Evolutionary conservation across 1,140 invertebrate species (phyloP).

Genomic region (Hyphantria cunea): DNA sequence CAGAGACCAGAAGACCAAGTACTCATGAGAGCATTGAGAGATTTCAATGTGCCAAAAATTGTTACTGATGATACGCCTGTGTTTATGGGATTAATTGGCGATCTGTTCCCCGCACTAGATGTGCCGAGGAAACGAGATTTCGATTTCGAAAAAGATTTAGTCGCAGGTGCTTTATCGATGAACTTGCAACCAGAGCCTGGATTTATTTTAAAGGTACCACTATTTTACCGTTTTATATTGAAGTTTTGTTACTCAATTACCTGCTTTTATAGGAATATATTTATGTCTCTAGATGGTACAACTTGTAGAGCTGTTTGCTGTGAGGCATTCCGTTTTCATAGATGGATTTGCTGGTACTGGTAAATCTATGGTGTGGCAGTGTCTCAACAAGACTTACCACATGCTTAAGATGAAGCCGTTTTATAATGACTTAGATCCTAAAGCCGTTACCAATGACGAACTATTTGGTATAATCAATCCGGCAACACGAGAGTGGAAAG

Average conservation of each 20-base stretch:
- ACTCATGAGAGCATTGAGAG: constrained; percentile 92
- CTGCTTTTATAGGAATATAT: no score
- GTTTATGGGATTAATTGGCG: constrained; percentile 95
- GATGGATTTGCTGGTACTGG: constrained; percentile 96
- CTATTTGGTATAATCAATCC: constrained; percentile 98
- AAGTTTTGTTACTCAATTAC: no score
- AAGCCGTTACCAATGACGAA: constrained; percentile 97
- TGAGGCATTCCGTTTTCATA: constrained; percentile 97
- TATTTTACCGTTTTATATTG: neutral
- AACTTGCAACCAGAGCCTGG: constrained; percentile 95
- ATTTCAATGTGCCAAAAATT: constrained; percentile 97
- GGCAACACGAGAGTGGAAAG: constrained; percentile 97
- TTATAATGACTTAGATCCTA: constrained; percentile 96
- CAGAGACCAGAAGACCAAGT: constrained; percentile 89
- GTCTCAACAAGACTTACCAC: constrained; percentile 90
- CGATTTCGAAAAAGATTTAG: constrained; percentile 89
- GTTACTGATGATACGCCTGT: constrained; percentile 94
- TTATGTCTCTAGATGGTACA: constrained; percentile 87
- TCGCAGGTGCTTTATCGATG: constrained; percentile 90
- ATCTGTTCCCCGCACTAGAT: constrained; percentile 94
- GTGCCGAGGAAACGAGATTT: constrained; percentile 88
- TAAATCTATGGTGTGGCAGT: constrained; percentile 96
- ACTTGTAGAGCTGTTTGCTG: constrained; percentile 94
- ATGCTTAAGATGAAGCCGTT: constrained; percentile 90
- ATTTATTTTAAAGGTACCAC: constrained; percentile 89